These are phyloP conservation scores for Bradysia coprophila DNA, from an alignment of 1,140 invertebrate species.

Conservation along the genomic window DNA sequence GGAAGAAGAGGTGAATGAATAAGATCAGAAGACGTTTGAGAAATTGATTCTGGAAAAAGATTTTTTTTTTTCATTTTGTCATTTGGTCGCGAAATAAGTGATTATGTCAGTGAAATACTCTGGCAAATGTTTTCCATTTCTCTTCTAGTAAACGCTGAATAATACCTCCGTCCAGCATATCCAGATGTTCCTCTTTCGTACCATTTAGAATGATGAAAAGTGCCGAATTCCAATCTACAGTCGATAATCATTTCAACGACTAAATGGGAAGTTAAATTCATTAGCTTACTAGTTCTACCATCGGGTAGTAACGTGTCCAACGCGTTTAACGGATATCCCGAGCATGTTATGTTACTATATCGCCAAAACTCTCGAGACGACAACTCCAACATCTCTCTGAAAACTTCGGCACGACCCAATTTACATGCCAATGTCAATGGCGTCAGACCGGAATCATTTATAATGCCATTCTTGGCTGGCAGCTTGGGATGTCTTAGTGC, in stretches of 20 bases:
- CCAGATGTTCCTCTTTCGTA: conserved; percentile 91
- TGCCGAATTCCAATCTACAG: conserved; percentile 92
- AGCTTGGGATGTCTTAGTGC: conserved; percentile 84
- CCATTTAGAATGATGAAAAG: conserved; percentile 96
- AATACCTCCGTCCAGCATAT: conserved; percentile 96
- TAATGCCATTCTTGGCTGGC: conserved; percentile 77
- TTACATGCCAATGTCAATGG: conserved; percentile 92
- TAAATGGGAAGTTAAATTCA: background rate
- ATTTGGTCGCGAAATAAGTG: too few relatives aligned
- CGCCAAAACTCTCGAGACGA: conserved; percentile 94
- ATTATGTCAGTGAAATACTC: too few relatives aligned
- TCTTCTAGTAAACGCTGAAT: conserved; percentile 93
- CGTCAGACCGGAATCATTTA: conserved; percentile 78
- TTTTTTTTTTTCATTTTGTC: too few relatives aligned
- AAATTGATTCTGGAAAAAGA: conserved; percentile 71
- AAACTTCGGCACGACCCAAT: conserved; percentile 85
- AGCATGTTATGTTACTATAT: conserved; percentile 98
- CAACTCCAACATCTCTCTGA: conserved; percentile 94
- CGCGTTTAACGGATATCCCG: conserved; percentile 88
- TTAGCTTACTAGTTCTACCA: conserved; percentile 75
- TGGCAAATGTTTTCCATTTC: conserved; percentile 98
- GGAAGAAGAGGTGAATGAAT: conserved; percentile 65
- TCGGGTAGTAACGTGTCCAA: conserved; percentile 88
- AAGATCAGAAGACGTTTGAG: conserved; percentile 75
- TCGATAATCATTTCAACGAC: background rate